Conservation (phyloP, 2,888 invertebrate genomes). For the Pandemis cinnamomeana region DNA sequence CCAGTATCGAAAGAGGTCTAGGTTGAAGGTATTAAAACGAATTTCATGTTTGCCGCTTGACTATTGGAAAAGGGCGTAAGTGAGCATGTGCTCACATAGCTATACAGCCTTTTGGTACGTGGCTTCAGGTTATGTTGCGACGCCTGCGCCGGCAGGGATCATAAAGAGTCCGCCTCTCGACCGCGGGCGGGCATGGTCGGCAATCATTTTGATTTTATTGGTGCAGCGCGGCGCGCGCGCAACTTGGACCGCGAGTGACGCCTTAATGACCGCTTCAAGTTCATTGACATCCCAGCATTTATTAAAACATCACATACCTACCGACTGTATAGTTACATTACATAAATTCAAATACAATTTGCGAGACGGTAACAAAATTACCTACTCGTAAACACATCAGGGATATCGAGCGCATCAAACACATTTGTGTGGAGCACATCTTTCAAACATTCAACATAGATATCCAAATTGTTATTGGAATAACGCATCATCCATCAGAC, state of each 20-base stretch:
- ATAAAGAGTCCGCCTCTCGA: slow-evolving; percentile 36
- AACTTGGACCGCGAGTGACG: slow-evolving; percentile 38
- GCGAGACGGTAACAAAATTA: slow-evolving; percentile 35
- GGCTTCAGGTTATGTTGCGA: slow-evolving; percentile 20
- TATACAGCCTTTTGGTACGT: slow-evolving; percentile 16
- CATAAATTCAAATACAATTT: slow-evolving; percentile 8
- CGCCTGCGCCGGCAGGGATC: slow-evolving; percentile 36
- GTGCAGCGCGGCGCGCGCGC: slow-evolving; percentile 40
- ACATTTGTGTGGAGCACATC: slow-evolving; percentile 52
- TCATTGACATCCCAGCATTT: slow-evolving; percentile 38
- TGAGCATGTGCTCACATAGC: not conserved
- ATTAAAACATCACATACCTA: slow-evolving; percentile 31
- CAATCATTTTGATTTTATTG: slow-evolving; percentile 46
- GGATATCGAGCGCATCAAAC: slow-evolving; percentile 46
- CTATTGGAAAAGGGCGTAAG: slow-evolving; percentile 24
- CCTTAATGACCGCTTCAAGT: slow-evolving; percentile 42
- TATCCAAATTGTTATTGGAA: slow-evolving; percentile 84
- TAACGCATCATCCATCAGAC: slow-evolving; percentile 84
- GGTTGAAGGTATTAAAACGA: slow-evolving; percentile 35
- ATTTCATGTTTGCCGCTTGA: slow-evolving; percentile 19
- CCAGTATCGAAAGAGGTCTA: slow-evolving; percentile 41
- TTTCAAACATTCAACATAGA: slow-evolving; percentile 79
- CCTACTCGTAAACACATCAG: slow-evolving; percentile 41
- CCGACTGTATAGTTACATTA: not conserved
- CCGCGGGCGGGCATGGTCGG: slow-evolving; percentile 33